These are phyloP conservation scores for Phalacrocorax aristotelis DNA, from an alignment of 2,113 vertebrate species.

Conservation along the genomic window DNA sequence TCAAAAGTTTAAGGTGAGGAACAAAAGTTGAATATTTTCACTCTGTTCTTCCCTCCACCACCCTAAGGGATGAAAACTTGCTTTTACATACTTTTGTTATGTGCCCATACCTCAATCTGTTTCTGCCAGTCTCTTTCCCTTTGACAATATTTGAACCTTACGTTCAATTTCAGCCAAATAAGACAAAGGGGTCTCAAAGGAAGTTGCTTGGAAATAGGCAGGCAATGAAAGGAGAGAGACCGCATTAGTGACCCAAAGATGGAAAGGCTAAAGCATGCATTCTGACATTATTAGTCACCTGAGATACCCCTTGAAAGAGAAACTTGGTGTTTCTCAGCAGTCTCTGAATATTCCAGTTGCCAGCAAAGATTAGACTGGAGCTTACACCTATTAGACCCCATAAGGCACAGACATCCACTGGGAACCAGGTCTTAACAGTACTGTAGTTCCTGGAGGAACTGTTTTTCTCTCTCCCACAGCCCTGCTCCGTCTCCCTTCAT, in stretches of 20 bases:
- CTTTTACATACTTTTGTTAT: background rate
- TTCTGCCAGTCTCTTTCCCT: background rate
- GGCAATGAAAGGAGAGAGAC: background rate
- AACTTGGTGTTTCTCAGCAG: background rate
- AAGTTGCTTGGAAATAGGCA: constrained; percentile 16
- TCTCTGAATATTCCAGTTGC: constrained; percentile 29
- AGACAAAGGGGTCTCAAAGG: constrained; percentile 41
- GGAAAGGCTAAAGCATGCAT: background rate
- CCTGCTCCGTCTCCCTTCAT: background rate
- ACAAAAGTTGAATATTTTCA: background rate
- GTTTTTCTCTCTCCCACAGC: background rate
- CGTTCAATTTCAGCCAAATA: constrained; percentile 10
- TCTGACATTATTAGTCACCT: constrained; percentile 46
- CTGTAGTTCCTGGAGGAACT: background rate
- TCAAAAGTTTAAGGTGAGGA: background rate
- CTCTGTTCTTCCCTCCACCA: background rate
- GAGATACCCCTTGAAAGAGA: constrained; percentile 6
- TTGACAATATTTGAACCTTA: constrained; percentile 30
- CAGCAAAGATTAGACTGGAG: background rate
- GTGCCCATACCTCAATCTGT: background rate
- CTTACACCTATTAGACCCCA: background rate
- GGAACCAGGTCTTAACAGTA: background rate
- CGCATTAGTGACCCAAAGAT: background rate
- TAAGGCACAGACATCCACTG: background rate
- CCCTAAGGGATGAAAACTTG: background rate